phyloP scores from a whole-genome alignment of 2,113 vertebrate species.

The Cavia aperea region DNA sequence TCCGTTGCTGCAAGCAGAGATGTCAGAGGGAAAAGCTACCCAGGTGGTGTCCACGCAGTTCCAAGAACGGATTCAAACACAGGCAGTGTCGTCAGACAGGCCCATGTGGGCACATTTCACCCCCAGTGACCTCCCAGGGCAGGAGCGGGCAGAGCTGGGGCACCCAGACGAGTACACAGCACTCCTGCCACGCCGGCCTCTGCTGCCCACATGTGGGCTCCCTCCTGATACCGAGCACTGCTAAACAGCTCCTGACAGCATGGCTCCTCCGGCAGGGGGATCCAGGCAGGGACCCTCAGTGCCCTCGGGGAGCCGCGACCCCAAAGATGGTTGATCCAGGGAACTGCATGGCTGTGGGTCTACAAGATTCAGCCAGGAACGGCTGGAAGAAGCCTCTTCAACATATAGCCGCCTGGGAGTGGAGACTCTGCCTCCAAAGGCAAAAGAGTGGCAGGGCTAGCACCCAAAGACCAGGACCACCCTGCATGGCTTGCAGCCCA shows the following conservation, averaged over 20 bases:
- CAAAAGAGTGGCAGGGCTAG: neutral
- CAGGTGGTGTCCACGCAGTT: neutral
- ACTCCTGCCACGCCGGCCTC: neutral
- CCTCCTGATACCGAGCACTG: neutral
- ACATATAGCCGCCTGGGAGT: neutral
- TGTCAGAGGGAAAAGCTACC: neutral
- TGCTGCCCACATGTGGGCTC: neutral
- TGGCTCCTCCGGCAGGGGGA: neutral
- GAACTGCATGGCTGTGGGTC: neutral
- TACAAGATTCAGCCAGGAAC: neutral
- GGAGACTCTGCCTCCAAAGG: neutral
- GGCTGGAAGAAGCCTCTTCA: neutral
- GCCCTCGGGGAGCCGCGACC: neutral
- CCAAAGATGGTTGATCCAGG: neutral
- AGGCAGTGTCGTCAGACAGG: neutral
- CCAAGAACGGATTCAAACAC: neutral
- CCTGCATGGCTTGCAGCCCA: neutral
- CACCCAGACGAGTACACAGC: neutral
- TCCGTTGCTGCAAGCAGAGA: neutral
- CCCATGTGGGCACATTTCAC: rapidly evolving
- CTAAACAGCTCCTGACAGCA: neutral
- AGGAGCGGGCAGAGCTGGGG: neutral
- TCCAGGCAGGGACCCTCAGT: neutral
- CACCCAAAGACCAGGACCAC: neutral
- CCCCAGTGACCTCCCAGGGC: neutral